Percentiles rank a stretch among this genome's conserved stretches.
These are phyloP conservation scores for Euclidia mi DNA, from an alignment of 2,888 invertebrate species.

Conservation along the genomic window DNA sequence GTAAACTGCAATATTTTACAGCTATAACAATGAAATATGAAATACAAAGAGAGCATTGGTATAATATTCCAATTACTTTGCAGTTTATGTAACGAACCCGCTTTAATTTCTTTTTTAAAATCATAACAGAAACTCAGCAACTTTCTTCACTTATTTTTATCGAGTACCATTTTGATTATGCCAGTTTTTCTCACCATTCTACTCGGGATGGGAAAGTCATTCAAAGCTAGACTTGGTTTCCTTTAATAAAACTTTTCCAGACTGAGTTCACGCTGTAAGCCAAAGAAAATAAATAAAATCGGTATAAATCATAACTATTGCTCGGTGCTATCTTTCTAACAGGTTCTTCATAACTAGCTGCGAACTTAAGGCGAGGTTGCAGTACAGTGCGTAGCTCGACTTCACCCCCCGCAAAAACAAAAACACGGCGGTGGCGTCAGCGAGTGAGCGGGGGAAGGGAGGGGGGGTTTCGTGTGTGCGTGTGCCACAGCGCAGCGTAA, in stretches of 20 bases:
- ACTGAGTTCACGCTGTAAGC: conserved; percentile 9
- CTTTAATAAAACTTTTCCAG: conserved; percentile 54
- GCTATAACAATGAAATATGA: too few species aligned
- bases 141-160: conserved; percentile 34
- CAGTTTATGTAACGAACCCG: neutral
- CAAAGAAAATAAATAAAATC: conserved; percentile 32
- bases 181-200: conserved; percentile 27
- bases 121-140: conserved; percentile 4
- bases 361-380: too few species aligned
- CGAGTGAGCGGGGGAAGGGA: too few species aligned
- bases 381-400: too few species aligned
- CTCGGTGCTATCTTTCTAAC: conserved; percentile 11
- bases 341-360: conserved; percentile 13
- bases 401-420: too few species aligned
- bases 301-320: conserved; percentile 42
- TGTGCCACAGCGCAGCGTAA: too few species aligned
- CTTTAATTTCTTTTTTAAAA: conserved; percentile 1
- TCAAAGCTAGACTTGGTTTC: conserved; percentile 52
- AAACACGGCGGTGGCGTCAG: too few species aligned
- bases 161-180: conserved; percentile 33
- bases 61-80: neutral
- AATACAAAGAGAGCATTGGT: neutral
- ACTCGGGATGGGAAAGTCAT: conserved; percentile 32
- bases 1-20: too few species aligned
- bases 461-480: too few species aligned